Evolutionary conservation across 2,113 vertebrate genomes (phyloP).

Genomic region (Colaptes auratus): DNA sequence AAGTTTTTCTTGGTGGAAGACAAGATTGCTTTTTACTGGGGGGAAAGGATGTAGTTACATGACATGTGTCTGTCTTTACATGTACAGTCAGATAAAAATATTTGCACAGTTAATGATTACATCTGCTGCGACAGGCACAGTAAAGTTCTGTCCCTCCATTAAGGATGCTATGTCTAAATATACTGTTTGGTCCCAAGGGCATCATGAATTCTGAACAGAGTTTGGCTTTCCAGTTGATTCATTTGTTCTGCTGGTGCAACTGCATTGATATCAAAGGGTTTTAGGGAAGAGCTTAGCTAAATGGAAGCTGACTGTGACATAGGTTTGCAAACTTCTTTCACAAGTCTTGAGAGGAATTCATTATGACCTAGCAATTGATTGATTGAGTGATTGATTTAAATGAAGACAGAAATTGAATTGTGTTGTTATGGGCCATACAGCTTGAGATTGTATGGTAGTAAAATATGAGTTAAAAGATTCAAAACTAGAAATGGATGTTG

Average conservation of each 20-base stretch:
- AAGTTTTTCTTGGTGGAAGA: neutral
- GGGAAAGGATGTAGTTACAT: neutral
- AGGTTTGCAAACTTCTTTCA: neutral
- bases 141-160: neutral
- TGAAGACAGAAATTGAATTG: neutral
- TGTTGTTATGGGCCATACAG: neutral
- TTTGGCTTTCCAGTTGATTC: conserved; percentile 16
- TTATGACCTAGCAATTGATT: neutral
- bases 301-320: neutral
- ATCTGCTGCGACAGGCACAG: neutral
- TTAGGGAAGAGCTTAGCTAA: neutral
- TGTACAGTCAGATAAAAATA: neutral
- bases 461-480: conserved; percentile 6
- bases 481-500: neutral
- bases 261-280: neutral
- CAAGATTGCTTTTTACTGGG: neutral
- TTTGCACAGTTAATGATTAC: neutral
- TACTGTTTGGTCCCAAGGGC: conserved; percentile 10
- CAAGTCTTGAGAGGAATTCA: neutral
- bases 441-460: neutral
- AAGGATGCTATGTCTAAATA: neutral
- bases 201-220: conserved; percentile 27
- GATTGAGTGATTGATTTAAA: neutral
- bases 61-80: neutral
- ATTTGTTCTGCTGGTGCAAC: neutral